Base-by-base conservation (phyloP, 2,797 vertebrate genomes). In the Urocyon cinereoargenteus region DNA sequence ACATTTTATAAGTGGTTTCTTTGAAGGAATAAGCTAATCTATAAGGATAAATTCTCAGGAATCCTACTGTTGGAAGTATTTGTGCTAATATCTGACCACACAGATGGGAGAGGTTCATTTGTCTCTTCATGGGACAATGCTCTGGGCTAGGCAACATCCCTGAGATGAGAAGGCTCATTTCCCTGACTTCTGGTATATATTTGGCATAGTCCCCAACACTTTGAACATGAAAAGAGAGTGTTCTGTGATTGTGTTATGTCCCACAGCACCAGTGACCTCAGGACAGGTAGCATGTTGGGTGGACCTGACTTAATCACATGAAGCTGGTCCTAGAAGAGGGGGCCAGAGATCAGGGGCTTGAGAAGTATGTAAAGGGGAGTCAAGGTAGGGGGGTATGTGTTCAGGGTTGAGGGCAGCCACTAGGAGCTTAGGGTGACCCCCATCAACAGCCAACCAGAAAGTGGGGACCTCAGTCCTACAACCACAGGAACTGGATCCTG, bases 271-370 rank as follows among this genome's bases (percentile, higher is more conserved):
- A 16, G 6, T 36, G 87, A 26, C 53, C 7, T 16, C 16, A 40
- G 24, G 21, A 18, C 28, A 18, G 53, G 40, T 45, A 59, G 0
- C 0, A 2, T 12, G 18, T 40, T 26, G 5, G 28, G 16, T 55
- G 66, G 53, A 34, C 53, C 90, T 26, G 45, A 18, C n/a, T 16
- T 34, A 2, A 22, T 22, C 31, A 10, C 18, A 19, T 0, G n/a
- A 34, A 40, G 34, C 3, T 24, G 66, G 45, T 24, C 55, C 2
- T 1, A 6, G 81, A 3, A 13, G 24, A 51, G 49, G 88, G 88
- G 1, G 16, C 24, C 40, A 55, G 86, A 51, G 31, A 14, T 22
- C 0, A 0, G 51, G n/a, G 5, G 2, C 31, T 1, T 0, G 0
- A n/a, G 79, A 70, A 22, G 3, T 40, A 7, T 6, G 31, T 6